Conservation (phyloP, 2,888 invertebrate genomes). For the Allacma fusca region DNA sequence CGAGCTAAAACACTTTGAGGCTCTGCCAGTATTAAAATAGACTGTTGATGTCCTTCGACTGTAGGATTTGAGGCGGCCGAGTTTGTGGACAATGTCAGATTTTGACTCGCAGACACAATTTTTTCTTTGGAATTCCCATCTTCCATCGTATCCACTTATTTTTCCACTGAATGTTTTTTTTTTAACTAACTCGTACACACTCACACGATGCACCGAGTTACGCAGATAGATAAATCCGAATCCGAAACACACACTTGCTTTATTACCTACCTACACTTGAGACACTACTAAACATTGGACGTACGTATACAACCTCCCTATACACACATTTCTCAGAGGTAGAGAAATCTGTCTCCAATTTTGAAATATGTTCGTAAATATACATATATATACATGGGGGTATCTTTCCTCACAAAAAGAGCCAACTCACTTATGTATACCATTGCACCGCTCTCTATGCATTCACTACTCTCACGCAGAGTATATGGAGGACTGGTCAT, state of each 20-base stretch:
- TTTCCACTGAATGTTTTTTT: not conserved
- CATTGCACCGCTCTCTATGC: not conserved
- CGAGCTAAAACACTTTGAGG: slow-evolving; percentile 22
- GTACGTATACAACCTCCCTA: not conserved
- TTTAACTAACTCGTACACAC: not conserved
- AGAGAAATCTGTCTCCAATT: slow-evolving; percentile 13
- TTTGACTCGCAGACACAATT: slow-evolving; percentile 15
- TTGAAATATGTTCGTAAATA: slow-evolving; percentile 7
- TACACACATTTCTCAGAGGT: not conserved
- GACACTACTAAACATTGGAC: not conserved
- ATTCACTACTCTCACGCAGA: too few species aligned
- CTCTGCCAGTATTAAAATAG: slow-evolving; percentile 17
- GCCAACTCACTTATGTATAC: slow-evolving; percentile 4
- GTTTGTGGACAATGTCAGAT: slow-evolving; percentile 9
- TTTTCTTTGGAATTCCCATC: slow-evolving; percentile 21
- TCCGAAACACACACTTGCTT: slow-evolving; percentile 20
- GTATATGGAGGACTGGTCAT: too few species aligned
- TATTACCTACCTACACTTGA: not conserved
- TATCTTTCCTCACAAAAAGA: not conserved
- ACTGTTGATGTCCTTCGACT: slow-evolving; percentile 24
- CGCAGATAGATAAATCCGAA: slow-evolving; percentile 5
- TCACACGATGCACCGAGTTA: slow-evolving; percentile 10
- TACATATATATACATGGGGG: not conserved
- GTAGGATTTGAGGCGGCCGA: not conserved
- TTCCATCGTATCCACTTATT: slow-evolving; percentile 10